Evolutionary conservation across 1,140 invertebrate genomes (phyloP).

Genomic region (Drosophila bifasciata): DNA sequence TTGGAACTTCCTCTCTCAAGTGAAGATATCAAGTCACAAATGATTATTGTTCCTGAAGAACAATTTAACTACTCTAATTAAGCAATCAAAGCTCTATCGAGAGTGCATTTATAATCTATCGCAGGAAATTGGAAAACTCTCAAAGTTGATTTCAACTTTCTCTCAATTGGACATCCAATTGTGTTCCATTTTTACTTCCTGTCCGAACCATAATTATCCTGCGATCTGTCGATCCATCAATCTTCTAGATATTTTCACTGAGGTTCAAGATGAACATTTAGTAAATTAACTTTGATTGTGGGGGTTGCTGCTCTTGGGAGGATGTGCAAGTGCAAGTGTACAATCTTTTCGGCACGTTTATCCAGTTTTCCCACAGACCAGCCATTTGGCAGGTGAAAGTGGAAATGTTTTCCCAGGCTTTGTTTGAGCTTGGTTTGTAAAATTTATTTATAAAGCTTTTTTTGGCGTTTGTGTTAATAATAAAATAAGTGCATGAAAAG

Average conservation of each 20-base stretch:
- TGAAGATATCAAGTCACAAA: no score
- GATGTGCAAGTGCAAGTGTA: slow-evolving; percentile 48
- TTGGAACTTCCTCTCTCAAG: no score
- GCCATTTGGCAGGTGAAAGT: slow-evolving; percentile 51
- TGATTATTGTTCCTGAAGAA: no score
- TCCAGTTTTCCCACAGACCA: slow-evolving; percentile 31
- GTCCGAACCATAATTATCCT: slow-evolving; percentile 31
- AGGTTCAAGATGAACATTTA: slow-evolving; percentile 18
- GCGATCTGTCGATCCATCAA: slow-evolving; percentile 30
- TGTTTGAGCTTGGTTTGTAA: slow-evolving; percentile 13
- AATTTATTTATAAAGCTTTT: slow-evolving; percentile 37
- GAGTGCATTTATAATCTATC: no score
- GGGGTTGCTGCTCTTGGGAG: slow-evolving; percentile 9
- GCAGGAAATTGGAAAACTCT: neutral
- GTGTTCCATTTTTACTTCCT: slow-evolving; percentile 19
- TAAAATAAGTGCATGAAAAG: slow-evolving; percentile 22
- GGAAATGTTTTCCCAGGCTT: slow-evolving; percentile 59
- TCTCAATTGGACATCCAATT: neutral
- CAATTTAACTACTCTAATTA: no score
- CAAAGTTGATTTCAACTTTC: slow-evolving; percentile 16
- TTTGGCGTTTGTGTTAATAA: neutral
- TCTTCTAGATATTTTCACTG: slow-evolving; percentile 43
- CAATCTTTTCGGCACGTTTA: slow-evolving; percentile 32
- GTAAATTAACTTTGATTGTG: slow-evolving; percentile 30
- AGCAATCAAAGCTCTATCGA: no score